Evolutionary conservation across 30 jellyfish, hydroid and myxozoan species (phyloP).

Genomic region (Turritopsis rubra): DNA sequence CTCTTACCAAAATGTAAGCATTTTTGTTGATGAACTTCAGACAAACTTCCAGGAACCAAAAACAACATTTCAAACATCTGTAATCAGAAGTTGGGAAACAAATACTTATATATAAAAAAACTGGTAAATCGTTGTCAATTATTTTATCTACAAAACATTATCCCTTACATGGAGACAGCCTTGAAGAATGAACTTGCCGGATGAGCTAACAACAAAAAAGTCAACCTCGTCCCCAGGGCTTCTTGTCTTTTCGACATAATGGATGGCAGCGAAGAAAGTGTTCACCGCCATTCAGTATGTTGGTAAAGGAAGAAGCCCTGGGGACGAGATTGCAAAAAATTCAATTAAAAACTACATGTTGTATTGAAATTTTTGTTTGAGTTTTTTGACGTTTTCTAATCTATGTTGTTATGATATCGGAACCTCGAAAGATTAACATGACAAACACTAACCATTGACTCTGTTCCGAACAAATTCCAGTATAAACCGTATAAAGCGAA

Average conservation of each 20-base stretch:
- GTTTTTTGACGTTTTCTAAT: too few relatives aligned
- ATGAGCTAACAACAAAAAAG: not conserved
- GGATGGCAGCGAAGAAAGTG: too few relatives aligned
- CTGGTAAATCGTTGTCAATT: too few relatives aligned
- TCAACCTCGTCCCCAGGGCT: too few relatives aligned
- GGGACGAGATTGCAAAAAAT: too few relatives aligned
- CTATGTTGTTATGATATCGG: not conserved
- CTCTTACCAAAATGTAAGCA: conserved; percentile 63
- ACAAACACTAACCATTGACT: not conserved
- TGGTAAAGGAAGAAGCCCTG: too few relatives aligned
- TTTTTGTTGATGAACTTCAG: conserved; percentile 50
- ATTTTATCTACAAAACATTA: not conserved
- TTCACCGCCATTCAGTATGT: too few relatives aligned
- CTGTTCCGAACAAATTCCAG: not conserved
- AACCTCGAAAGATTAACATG: not conserved
- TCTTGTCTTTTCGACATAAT: too few relatives aligned
- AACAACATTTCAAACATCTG: conserved; percentile 57
- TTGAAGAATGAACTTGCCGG: not conserved
- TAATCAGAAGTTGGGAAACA: not conserved
- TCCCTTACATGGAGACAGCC: not conserved
- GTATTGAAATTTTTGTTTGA: too few relatives aligned
- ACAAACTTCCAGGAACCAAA: conserved; percentile 61
- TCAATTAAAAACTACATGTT: too few relatives aligned
- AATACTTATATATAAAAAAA: too few relatives aligned
- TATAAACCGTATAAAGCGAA: not conserved